A percentile compares a stretch with the other conserved stretches of the same genome.
Evolutionary conservation across 1,140 invertebrate species (phyloP).

Genomic region (Potamilus streckersoni): DNA sequence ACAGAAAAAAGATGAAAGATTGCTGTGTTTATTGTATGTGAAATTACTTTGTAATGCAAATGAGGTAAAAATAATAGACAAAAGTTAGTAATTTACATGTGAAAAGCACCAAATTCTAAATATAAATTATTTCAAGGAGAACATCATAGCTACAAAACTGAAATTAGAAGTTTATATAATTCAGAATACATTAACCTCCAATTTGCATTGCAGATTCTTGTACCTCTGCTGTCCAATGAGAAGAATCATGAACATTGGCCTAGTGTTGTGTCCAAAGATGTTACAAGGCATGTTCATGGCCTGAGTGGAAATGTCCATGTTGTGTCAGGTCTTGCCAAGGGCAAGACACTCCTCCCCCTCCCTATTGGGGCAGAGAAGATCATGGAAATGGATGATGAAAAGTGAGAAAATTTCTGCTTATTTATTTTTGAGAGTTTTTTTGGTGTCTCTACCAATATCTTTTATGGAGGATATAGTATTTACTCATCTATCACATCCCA

Average conservation of each 20-base stretch:
- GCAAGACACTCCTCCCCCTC: slow-evolving; percentile 92
- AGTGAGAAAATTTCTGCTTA: too few relatives aligned
- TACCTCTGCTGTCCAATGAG: slow-evolving; percentile 77
- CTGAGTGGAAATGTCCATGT: slow-evolving; percentile 88
- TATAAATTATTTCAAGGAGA: too few relatives aligned
- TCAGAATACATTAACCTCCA: not conserved
- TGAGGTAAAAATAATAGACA: too few relatives aligned
- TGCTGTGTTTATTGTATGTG: too few relatives aligned
- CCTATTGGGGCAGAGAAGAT: slow-evolving; percentile 90
- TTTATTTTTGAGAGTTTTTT: too few relatives aligned
- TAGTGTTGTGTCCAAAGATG: slow-evolving; percentile 82
- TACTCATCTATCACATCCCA: too few relatives aligned
- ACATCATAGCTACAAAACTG: not conserved
- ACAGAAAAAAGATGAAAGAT: too few relatives aligned
- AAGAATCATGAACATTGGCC: slow-evolving; percentile 85
- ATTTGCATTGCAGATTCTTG: slow-evolving; percentile 74
- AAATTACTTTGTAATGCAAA: too few relatives aligned
- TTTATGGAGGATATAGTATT: too few relatives aligned
- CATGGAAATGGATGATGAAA: slow-evolving; percentile 75
- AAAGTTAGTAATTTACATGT: too few relatives aligned
- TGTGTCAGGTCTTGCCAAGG: slow-evolving; percentile 93
- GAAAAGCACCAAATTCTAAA: too few relatives aligned
- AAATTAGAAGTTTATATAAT: not conserved
- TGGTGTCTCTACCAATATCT: too few relatives aligned
- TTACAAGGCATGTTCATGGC: slow-evolving; percentile 86